Conservation (phyloP, 2,797 vertebrate genomes). For the Smutsia temminckii region DNA sequence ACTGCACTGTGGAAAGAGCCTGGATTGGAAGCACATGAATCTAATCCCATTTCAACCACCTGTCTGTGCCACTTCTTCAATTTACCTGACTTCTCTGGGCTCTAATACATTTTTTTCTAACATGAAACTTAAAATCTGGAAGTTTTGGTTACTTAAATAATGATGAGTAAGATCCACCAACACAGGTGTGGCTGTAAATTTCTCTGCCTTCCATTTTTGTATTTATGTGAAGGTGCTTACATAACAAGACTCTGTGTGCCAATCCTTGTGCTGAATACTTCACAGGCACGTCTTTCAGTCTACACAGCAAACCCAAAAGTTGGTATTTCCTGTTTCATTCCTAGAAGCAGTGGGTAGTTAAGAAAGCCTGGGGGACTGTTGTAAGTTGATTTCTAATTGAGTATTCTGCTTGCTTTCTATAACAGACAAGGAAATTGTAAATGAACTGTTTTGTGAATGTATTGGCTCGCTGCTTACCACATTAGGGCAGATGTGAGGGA, state of each 20-base stretch:
- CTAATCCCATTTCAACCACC: neutral
- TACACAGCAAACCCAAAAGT: neutral
- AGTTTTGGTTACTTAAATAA: neutral
- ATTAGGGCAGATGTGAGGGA: neutral
- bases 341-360: neutral
- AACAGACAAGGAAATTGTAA: conserved; percentile 33
- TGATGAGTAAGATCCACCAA: neutral
- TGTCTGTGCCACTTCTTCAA: neutral
- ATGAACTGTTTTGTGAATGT: neutral
- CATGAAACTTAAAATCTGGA: conserved; percentile 20
- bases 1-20: neutral
- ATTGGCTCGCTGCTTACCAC: neutral
- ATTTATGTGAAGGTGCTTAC: neutral
- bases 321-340: neutral
- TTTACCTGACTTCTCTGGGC: neutral
- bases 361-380: neutral
- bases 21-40: neutral
- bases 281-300: neutral
- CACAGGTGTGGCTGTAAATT: neutral
- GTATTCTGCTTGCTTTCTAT: conserved; percentile 12
- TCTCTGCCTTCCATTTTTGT: neutral
- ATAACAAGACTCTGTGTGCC: neutral
- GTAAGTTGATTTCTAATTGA: conserved; percentile 19
- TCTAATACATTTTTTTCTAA: neutral
- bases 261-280: neutral